These are phyloP conservation scores for Ctenomys sociabilis DNA, from an alignment of 2,113 vertebrate genomes.

Conservation along the genomic window DNA sequence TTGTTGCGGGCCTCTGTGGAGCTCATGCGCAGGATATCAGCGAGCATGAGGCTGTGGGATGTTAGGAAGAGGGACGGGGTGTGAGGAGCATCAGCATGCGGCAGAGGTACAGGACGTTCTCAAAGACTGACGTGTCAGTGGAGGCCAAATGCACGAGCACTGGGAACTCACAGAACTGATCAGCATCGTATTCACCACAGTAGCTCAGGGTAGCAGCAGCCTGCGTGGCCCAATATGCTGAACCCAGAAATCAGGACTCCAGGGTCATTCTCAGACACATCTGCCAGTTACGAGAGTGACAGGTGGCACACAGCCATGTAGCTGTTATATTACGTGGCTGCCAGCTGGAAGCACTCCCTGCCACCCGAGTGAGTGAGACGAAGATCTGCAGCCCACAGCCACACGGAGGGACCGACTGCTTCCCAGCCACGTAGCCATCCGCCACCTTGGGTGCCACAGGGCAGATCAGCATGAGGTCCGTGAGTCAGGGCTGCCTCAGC, in stretches of 20 bases:
- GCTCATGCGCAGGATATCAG: background rate
- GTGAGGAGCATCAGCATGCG: too few species aligned
- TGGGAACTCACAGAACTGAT: slow-evolving; percentile 16
- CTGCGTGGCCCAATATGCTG: background rate
- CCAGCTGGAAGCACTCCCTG: background rate
- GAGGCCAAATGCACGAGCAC: background rate
- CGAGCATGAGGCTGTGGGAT: background rate
- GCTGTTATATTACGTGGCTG: slow-evolving; percentile 1
- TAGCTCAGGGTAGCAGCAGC: background rate
- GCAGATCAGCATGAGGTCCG: background rate
- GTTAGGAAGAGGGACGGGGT: background rate
- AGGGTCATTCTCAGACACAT: background rate
- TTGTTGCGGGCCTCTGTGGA: background rate
- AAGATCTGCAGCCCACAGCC: background rate
- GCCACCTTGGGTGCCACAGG: background rate
- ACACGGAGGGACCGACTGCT: accelerated
- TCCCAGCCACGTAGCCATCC: background rate
- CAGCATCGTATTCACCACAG: background rate
- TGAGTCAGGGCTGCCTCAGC: slow-evolving; percentile 17
- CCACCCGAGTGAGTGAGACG: background rate
- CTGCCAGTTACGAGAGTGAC: background rate
- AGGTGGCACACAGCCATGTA: background rate
- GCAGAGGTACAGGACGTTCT: background rate
- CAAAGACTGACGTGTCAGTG: background rate
- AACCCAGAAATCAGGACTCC: background rate